Evolutionary conservation across 2,888 invertebrate genomes (phyloP).

Genomic region (Acheta domesticus): DNA sequence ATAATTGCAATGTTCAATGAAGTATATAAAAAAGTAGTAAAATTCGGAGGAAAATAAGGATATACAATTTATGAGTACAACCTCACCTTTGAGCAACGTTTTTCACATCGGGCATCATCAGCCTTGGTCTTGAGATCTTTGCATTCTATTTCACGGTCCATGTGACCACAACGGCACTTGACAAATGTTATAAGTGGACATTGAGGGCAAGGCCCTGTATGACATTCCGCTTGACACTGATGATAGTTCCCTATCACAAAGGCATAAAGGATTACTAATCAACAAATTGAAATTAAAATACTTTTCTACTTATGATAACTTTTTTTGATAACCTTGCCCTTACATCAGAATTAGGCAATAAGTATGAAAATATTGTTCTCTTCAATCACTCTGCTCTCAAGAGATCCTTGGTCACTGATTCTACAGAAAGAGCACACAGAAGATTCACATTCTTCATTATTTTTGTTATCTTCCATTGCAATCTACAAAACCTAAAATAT

Average conservation of each 20-base stretch:
- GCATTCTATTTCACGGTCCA: conserved; percentile 78
- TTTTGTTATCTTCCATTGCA: too few species aligned
- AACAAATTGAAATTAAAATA: not conserved
- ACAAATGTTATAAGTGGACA: conserved; percentile 73
- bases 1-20: too few species aligned
- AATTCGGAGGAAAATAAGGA: not conserved
- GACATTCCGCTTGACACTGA: conserved; percentile 63
- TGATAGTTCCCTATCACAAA: conserved; percentile 56
- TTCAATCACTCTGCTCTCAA: too few species aligned
- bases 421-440: too few species aligned
- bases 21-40: too few species aligned
- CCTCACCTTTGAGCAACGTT: conserved; percentile 78
- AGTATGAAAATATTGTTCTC: too few species aligned
- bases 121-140: conserved; percentile 64
- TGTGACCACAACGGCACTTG: conserved; percentile 81
- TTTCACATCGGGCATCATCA: conserved; percentile 79
- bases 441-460: too few species aligned
- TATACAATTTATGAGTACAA: not conserved
- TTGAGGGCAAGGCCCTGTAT: conserved; percentile 71
- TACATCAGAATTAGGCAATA: too few species aligned
- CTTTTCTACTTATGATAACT: too few species aligned
- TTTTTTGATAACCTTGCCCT: too few species aligned
- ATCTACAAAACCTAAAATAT: too few species aligned
- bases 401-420: too few species aligned
- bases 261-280: conserved; percentile 12